Evolutionary conservation across 2,113 vertebrate species (phyloP).

Genomic region (Numenius arquata): DNA sequence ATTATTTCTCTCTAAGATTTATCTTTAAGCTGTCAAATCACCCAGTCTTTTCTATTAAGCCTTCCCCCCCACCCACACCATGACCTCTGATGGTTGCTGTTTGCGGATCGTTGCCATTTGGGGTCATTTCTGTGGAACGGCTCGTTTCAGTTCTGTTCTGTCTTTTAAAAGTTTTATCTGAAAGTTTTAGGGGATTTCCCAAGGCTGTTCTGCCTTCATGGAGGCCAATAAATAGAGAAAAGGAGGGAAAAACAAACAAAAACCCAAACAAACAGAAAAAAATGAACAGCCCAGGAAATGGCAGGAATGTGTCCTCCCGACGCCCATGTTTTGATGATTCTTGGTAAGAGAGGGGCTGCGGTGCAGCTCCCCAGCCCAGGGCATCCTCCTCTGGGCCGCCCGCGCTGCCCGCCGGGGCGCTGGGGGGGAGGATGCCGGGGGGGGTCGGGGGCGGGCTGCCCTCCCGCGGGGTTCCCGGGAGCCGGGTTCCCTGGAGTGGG

Average conservation of each 20-base stretch:
- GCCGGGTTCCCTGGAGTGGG: background rate
- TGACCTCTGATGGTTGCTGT: background rate
- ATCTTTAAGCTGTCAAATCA: background rate
- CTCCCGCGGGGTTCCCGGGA: background rate
- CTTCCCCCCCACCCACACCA: background rate
- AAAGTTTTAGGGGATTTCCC: background rate
- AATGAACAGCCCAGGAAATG: background rate
- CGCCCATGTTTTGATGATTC: background rate
- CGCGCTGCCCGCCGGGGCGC: background rate
- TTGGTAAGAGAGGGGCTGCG: accelerated
- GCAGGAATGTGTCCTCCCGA: background rate
- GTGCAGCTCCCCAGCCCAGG: background rate
- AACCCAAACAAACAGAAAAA: background rate
- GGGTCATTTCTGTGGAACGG: background rate
- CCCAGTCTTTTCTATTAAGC: background rate
- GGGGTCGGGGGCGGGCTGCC: background rate
- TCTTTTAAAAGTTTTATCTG: background rate
- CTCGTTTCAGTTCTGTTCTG: accelerated
- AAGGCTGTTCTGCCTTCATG: background rate
- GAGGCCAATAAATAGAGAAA: background rate
- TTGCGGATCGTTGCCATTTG: background rate
- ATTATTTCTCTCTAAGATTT: background rate
- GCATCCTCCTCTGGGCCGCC: background rate
- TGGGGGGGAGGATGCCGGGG: background rate
- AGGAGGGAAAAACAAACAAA: no score